phyloP scores from a whole-genome alignment of 2,113 vertebrate genomes.

The Syngnathus floridae region DNA sequence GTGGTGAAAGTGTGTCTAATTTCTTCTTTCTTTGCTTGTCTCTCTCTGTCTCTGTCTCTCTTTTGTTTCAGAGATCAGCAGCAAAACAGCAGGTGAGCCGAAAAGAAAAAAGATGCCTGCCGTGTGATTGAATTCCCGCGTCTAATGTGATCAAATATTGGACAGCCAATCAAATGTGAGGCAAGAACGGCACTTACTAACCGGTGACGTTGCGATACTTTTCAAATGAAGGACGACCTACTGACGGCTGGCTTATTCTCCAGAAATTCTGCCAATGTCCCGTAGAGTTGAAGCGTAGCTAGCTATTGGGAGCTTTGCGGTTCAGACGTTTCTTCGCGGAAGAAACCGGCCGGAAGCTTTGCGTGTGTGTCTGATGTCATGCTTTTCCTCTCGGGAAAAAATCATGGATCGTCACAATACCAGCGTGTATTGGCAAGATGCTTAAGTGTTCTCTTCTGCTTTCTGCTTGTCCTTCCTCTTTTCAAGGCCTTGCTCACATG shows the following conservation, averaged over 20 bases:
- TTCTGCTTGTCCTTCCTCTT: constrained; percentile 17
- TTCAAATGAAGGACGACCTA: too few species aligned
- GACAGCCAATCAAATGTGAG: too few species aligned
- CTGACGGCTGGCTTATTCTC: too few species aligned
- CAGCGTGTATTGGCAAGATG: constrained; percentile 55
- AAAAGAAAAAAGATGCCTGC: background rate
- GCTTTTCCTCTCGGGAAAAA: constrained; percentile 48
- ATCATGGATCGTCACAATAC: constrained; percentile 64
- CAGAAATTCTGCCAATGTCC: background rate
- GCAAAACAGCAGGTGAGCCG: constrained; percentile 88
- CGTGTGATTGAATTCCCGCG: too few species aligned
- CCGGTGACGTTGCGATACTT: too few species aligned
- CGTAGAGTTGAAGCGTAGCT: background rate
- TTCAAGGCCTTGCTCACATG: constrained; percentile 90
- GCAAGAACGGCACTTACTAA: too few species aligned
- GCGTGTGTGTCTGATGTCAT: constrained; percentile 52
- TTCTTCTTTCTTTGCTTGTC: constrained; percentile 43
- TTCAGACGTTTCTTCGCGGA: constrained; percentile 14
- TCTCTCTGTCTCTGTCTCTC: constrained; percentile 53
- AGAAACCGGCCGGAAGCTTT: constrained; percentile 54
- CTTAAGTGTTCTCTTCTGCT: constrained; percentile 26
- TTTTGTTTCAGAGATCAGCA: constrained; percentile 80
- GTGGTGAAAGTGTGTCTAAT: constrained; percentile 68
- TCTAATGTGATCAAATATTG: too few species aligned
- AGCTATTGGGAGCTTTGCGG: background rate